Evolutionary conservation across 1,140 invertebrate genomes (phyloP).

Genomic region (Acromyrmex charruanus): DNA sequence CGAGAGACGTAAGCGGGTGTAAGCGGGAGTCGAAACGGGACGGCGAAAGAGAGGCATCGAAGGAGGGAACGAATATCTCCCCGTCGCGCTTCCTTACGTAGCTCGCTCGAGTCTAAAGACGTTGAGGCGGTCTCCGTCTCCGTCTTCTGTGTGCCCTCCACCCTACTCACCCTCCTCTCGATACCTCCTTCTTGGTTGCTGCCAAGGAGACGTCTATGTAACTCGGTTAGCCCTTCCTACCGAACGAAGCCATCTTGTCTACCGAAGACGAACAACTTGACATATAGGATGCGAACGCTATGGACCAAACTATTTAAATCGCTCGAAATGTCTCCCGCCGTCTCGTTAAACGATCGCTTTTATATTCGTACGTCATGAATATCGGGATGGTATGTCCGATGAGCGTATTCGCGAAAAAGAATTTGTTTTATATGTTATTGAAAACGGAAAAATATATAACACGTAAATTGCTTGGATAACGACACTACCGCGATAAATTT

Average conservation of each 20-base stretch:
- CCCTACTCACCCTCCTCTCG: conserved; percentile 38
- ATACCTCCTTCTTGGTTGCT: conserved; percentile 70
- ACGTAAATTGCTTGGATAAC: neutral
- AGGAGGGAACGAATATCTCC: conserved; percentile 48
- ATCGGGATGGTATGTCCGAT: neutral
- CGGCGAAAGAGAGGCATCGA: conserved; percentile 30
- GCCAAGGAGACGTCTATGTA: conserved; percentile 81
- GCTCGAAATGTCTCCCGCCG: conserved; percentile 23
- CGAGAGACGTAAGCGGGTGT: conserved; percentile 56
- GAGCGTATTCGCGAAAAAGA: neutral
- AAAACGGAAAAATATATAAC: neutral
- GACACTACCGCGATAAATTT: neutral
- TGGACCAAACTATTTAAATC: conserved; percentile 56
- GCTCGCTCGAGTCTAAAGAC: conserved; percentile 68
- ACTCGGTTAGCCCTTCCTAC: conserved; percentile 83
- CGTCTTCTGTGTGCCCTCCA: conserved; percentile 66
- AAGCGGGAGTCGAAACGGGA: conserved; percentile 5
- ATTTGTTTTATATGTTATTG: neutral
- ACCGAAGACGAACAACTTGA: conserved; percentile 74
- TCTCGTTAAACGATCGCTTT: conserved; percentile 48
- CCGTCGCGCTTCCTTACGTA: conserved; percentile 46
- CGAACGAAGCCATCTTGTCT: conserved; percentile 85
- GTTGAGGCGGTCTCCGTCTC: conserved; percentile 74
- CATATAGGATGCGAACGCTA: conserved; percentile 57
- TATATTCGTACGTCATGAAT: conserved; percentile 7